Evolutionary conservation across 2,888 invertebrate species (phyloP).

Genomic region (Acanthosoma haemorrhoidale): DNA sequence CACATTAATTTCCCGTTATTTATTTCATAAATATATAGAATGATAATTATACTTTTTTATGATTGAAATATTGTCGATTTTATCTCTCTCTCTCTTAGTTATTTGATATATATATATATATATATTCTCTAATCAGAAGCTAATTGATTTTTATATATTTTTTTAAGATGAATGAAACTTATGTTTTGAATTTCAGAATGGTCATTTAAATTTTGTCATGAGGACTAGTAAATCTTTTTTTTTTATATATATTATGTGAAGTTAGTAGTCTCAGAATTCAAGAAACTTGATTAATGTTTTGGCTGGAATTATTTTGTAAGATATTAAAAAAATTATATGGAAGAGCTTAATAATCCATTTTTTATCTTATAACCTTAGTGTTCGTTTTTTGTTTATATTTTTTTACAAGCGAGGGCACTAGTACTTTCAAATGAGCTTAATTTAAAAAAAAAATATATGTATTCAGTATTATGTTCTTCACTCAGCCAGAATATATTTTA

Average conservation of each 20-base stretch:
- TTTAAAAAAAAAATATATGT: too few species aligned
- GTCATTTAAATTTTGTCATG: not conserved
- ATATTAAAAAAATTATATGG: not conserved
- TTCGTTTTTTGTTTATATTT: too few species aligned
- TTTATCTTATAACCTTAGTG: not conserved
- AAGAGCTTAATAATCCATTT: slow-evolving; percentile 8
- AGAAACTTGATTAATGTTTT: not conserved
- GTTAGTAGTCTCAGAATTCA: not conserved
- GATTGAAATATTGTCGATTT: too few species aligned
- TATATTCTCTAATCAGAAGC: slow-evolving; percentile 5
- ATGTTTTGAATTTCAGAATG: not conserved
- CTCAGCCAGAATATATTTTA: too few species aligned
- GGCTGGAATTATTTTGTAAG: slow-evolving; percentile 5
- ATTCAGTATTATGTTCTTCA: too few species aligned
- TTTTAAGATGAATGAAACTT: slow-evolving; percentile 1
- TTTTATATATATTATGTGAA: too few species aligned
- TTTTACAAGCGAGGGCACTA: too few species aligned
- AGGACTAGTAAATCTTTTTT: not conserved
- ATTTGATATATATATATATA: not conserved
- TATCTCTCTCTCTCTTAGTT: not conserved
- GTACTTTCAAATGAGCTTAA: too few species aligned
- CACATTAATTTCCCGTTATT: slow-evolving; percentile 5
- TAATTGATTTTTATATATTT: slow-evolving; percentile 5
- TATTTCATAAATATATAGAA: not conserved
- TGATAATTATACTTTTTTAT: not conserved